These are phyloP conservation scores for Acleris laterana DNA, from an alignment of 2,888 invertebrate genomes.

Conservation along the genomic window DNA sequence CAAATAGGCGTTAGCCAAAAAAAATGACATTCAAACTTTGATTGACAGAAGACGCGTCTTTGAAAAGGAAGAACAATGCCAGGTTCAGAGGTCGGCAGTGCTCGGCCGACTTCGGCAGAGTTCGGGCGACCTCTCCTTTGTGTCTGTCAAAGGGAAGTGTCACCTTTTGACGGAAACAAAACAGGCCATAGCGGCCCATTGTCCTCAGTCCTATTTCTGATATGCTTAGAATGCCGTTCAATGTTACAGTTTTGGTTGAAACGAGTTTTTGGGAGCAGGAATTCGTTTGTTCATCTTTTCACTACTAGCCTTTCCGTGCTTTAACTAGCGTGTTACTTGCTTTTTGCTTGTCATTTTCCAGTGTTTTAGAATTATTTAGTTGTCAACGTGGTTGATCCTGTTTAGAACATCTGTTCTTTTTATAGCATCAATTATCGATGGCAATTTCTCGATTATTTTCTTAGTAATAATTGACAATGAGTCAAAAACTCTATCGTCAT, in stretches of 20 bases:
- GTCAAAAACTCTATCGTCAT: too few species aligned
- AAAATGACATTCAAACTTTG: constrained; percentile 55
- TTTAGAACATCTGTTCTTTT: too few species aligned
- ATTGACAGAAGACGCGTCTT: constrained; percentile 57
- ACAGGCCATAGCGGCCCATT: constrained; percentile 44
- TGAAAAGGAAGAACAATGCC: constrained; percentile 46
- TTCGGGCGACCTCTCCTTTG: constrained; percentile 45
- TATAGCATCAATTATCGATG: too few species aligned
- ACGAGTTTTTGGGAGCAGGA: constrained; percentile 23
- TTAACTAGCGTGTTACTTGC: background rate
- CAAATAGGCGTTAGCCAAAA: constrained; percentile 57
- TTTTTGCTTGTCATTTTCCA: background rate
- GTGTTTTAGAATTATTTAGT: background rate
- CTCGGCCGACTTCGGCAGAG: constrained; percentile 41
- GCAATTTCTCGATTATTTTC: too few species aligned
- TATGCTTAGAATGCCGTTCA: constrained; percentile 36
- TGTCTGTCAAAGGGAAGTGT: constrained; percentile 53
- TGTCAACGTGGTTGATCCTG: too few species aligned
- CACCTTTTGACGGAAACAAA: constrained; percentile 58
- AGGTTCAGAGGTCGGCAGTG: constrained; percentile 52
- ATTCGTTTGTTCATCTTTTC: constrained; percentile 17
- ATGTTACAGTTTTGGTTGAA: constrained; percentile 30
- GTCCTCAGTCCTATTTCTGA: constrained; percentile 36
- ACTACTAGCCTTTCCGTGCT: background rate
- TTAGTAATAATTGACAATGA: too few species aligned